Base-by-base conservation (phyloP, 2,113 vertebrate species). In the Petroica traversi region DNA sequence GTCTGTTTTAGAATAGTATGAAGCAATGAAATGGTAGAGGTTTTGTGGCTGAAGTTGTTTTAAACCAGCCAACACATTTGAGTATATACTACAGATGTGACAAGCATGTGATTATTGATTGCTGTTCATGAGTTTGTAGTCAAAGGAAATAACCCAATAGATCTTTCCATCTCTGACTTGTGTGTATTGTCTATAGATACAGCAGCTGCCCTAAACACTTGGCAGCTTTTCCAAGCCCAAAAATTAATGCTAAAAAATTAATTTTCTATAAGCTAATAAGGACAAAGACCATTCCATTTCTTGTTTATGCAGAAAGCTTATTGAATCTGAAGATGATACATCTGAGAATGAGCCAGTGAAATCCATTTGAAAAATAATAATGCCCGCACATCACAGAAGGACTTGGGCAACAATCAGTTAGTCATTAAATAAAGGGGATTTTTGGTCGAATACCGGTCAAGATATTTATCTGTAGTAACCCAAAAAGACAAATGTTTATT, bases 211-310 rank as follows among this genome's bases (percentile, higher is more conserved):
- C 46, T 71, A 24, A 57, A 49, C 10, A 12, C 85, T 92, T 88
- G 82, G 71, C 83, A 86, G 33, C 29, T 62, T 26, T 38, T 92
- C 88, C 59, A 33, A 93, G 38, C 40, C 51, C 68, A 80, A 51
- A 95, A 96, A 76, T 77, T 91, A 95, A 77, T 79, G 74, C 43
- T 52, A 51, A 83, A 75, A 92, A 90, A 90, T 77, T 92, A 92
- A 93, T 93, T 93, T 95, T 89, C 55, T 86, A 14, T 84, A 66
- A 80, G 73, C 34, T 93, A 88, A 91, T 88, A 88, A 71, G 72
- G 62, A 77, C 88, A 94, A 94, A 92, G 91, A 64, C 59, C 72
- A 86, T 92, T 71, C 48, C 92, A 14, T 92, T 79, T 88, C 71
- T 54, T 88, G 85, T 88, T 96, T 86, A 25, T 93, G 55, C 76